A percentile compares a stretch with the other conserved stretches of the same genome.
phyloP scores from a whole-genome alignment of 2,888 invertebrate species.

The Phengaris arion region DNA sequence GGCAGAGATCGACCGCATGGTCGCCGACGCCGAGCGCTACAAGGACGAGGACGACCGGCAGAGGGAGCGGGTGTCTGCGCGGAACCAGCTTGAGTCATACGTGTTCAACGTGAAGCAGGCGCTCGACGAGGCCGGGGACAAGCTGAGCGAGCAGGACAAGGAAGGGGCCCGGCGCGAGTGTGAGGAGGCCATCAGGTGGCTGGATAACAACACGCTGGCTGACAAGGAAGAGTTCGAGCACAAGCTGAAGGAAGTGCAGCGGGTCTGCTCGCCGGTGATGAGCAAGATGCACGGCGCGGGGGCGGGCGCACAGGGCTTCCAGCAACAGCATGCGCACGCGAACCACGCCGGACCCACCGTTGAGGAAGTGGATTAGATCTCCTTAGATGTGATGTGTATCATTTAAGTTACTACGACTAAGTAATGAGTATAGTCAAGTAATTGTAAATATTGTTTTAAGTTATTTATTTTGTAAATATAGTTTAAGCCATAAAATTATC shows the following conservation, averaged over 20 bases:
- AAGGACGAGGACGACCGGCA: conserved; percentile 86
- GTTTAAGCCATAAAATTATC: background rate
- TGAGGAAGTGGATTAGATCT: conserved; percentile 41
- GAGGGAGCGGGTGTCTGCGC: conserved; percentile 82
- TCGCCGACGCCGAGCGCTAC: conserved; percentile 86
- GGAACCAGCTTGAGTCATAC: conserved; percentile 86
- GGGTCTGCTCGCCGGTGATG: conserved; percentile 79
- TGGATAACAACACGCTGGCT: conserved; percentile 83
- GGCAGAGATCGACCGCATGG: conserved; percentile 89
- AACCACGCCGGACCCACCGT: conserved; percentile 38
- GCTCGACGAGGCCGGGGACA: conserved; percentile 80
- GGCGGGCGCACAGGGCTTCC: conserved; percentile 37
- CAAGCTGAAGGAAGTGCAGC: conserved; percentile 78
- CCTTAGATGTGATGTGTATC: background rate
- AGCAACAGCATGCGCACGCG: conserved; percentile 29
- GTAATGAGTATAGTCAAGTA: background rate
- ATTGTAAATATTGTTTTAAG: conserved; percentile 4
- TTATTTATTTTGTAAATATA: conserved; percentile 10
- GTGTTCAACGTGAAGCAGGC: conserved; percentile 85
- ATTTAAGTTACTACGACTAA: background rate
- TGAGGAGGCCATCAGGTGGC: conserved; percentile 83
- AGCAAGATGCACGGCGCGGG: conserved; percentile 79
- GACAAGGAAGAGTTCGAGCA: conserved; percentile 83
- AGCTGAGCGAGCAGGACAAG: conserved; percentile 82
- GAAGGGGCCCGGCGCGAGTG: conserved; percentile 74